Evolutionary conservation across 2,113 vertebrate species (phyloP), one percentile per base, ranked within the genome.

Genomic region (Brienomyrus brachyistius): DNA sequence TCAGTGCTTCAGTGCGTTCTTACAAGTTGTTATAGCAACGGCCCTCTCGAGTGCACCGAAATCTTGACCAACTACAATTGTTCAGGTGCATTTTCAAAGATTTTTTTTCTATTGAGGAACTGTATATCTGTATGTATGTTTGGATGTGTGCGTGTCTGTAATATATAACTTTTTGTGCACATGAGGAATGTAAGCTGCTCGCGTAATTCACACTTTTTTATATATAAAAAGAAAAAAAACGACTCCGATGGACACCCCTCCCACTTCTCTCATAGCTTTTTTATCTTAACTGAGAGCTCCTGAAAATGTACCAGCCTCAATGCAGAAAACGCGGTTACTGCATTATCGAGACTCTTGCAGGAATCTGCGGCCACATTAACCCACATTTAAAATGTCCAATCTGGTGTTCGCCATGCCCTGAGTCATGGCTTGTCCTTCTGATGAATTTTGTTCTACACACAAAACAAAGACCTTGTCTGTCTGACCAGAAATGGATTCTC

Each of bases 31-130:
- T 88, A 40, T 62, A 11, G 56, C 87, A 59, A 62, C 87, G 3
- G 35, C 27, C 23, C 27, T 45, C 45, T 19, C 10, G 4, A 88
- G 54, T 43, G 35, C 35, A 66, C 54, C 59, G 43, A 88, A 59
- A n/a, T 40, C 10, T 15, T n/a, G 35, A 45, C 56, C 54, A 88
- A n/a, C 54, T 11, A 31, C 51, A 56, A 62, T 23, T 66, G 17
- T 88, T 88, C 54, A 48, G 87, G 21, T 88, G 87, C 87, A 88
- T 88, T 88, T 87, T 87, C 48, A 87, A 87, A 87, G 40, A 35
- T 45, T 59, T 11, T 54, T 54, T 52, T 56, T 56, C 62, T 88
- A 10, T 19, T 62, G 43, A 45, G 35, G 54, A 66, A 45, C 51
- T 83, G 48, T 50, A 89, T 45, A 89, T 89, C 35, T 89, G 62